Evolutionary conservation across 2,888 invertebrate genomes (phyloP).

Genomic region (Leptarthrus brevirostris): DNA sequence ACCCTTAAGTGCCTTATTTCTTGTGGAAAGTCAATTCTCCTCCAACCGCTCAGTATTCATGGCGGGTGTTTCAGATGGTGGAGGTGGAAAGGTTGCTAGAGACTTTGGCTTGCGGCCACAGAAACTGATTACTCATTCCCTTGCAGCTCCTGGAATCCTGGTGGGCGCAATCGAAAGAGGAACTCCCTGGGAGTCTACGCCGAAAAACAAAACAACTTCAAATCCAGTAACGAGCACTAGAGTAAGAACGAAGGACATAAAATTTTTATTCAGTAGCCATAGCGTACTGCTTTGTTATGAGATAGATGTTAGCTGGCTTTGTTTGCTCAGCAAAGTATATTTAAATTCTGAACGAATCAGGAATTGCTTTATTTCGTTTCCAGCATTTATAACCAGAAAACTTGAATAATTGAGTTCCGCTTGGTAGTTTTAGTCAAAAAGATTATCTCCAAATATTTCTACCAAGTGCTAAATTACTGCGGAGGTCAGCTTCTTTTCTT

Average conservation of each 20-base stretch:
- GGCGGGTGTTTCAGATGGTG: neutral
- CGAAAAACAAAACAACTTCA: slow-evolving; percentile 24
- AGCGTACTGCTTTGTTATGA: slow-evolving; percentile 3
- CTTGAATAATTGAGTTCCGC: slow-evolving; percentile 30
- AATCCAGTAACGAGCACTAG: slow-evolving; percentile 15
- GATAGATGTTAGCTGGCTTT: neutral
- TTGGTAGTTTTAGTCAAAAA: neutral
- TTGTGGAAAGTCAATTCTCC: slow-evolving; percentile 25
- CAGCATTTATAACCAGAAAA: slow-evolving; percentile 32
- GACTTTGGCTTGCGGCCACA: slow-evolving; percentile 37
- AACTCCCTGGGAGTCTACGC: neutral
- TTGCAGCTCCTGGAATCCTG: neutral
- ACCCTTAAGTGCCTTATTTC: slow-evolving; percentile 42
- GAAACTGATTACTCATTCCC: slow-evolving; percentile 42
- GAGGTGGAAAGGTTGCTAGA: slow-evolving; percentile 3
- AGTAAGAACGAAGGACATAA: slow-evolving; percentile 30
- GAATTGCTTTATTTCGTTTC: slow-evolving; percentile 39
- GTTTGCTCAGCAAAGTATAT: slow-evolving; percentile 33
- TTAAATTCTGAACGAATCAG: slow-evolving; percentile 40
- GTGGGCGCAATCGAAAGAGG: neutral
- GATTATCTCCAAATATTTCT: no score
- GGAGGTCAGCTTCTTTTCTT: neutral
- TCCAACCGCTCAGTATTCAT: neutral
- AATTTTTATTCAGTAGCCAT: slow-evolving; percentile 44
- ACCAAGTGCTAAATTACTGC: neutral